A percentile compares a stretch with the other conserved stretches of the same genome.
Evolutionary conservation across 1,140 invertebrate species (phyloP).

Genomic region (Bilobella aurantiaca): DNA sequence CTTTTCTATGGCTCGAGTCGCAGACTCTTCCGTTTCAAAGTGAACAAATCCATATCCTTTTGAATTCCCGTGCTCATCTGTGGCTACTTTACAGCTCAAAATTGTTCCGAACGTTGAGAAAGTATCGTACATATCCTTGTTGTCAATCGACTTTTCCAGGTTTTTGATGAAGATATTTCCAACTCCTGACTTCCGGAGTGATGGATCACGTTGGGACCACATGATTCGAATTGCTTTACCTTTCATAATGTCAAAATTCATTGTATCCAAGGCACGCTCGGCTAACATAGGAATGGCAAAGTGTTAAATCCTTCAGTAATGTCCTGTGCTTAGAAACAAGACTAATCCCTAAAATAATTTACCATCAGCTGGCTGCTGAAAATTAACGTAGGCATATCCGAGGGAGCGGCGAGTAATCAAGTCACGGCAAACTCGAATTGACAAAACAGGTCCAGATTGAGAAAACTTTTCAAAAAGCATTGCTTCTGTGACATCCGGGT

Average conservation of each 20-base stretch:
- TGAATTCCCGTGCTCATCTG: slow-evolving; percentile 87
- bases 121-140: slow-evolving; percentile 99
- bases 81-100: slow-evolving; percentile 92
- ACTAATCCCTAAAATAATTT: slow-evolving; percentile 41
- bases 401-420: slow-evolving; percentile 92
- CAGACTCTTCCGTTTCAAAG: slow-evolving; percentile 98
- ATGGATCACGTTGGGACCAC: slow-evolving; percentile 99
- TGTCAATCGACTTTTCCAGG: slow-evolving; percentile 94
- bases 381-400: slow-evolving; percentile 99
- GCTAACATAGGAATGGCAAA: slow-evolving; percentile 76
- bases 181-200: slow-evolving; percentile 90
- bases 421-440: slow-evolving; percentile 96
- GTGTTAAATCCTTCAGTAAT: slow-evolving; percentile 92
- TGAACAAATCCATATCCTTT: slow-evolving; percentile 99
- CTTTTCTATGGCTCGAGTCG: slow-evolving; percentile 60
- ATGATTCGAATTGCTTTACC: slow-evolving; percentile 97
- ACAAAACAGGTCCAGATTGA: slow-evolving; percentile 90
- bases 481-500: slow-evolving; percentile 95
- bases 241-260: slow-evolving; percentile 99
- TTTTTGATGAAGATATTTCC: slow-evolving; percentile 99
- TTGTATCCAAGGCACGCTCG: slow-evolving; percentile 95
- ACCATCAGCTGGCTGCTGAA: slow-evolving; percentile 97
- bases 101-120: slow-evolving; percentile 99
- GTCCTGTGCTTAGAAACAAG: neutral
- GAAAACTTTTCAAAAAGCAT: slow-evolving; percentile 99